A percentile compares a stretch with the other conserved stretches of the same genome.
Evolutionary conservation across 2,113 vertebrate species (phyloP).

Genomic region (Calyptomena viridis): DNA sequence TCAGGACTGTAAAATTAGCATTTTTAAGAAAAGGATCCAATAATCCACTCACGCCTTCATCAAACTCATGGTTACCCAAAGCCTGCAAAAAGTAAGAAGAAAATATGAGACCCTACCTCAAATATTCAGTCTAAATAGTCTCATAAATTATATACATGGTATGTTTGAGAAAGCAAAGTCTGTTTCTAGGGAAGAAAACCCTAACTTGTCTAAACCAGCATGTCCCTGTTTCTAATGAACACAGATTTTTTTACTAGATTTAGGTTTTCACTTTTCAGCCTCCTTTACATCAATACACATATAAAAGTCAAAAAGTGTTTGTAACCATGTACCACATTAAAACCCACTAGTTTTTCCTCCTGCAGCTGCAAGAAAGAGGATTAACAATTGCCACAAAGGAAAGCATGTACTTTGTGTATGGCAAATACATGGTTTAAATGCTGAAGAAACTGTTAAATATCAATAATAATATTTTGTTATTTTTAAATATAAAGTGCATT

Average conservation of each 20-base stretch:
- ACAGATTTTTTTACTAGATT: background rate
- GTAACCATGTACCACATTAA: background rate
- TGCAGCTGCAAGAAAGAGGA: background rate
- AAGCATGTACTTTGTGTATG: background rate
- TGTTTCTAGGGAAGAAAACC: background rate
- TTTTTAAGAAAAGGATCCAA: slow-evolving; percentile 83
- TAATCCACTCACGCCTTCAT: slow-evolving; percentile 86
- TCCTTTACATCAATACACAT: background rate
- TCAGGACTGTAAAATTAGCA: slow-evolving; percentile 80
- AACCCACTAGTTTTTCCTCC: background rate
- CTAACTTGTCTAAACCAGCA: background rate
- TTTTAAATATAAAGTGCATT: background rate
- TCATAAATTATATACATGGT: background rate
- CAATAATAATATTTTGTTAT: background rate
- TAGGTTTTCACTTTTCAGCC: background rate
- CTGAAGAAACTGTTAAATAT: background rate
- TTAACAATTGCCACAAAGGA: background rate
- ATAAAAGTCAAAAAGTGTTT: background rate
- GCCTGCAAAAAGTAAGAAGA: slow-evolving; percentile 75
- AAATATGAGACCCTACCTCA: background rate
- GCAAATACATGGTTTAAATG: background rate
- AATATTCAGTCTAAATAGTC: background rate
- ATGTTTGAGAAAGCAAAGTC: background rate
- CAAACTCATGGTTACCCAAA: slow-evolving; percentile 95
- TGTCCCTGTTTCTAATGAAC: background rate